phyloP scores from a whole-genome alignment of 1,140 invertebrate genomes.

The Plodia interpunctella region DNA sequence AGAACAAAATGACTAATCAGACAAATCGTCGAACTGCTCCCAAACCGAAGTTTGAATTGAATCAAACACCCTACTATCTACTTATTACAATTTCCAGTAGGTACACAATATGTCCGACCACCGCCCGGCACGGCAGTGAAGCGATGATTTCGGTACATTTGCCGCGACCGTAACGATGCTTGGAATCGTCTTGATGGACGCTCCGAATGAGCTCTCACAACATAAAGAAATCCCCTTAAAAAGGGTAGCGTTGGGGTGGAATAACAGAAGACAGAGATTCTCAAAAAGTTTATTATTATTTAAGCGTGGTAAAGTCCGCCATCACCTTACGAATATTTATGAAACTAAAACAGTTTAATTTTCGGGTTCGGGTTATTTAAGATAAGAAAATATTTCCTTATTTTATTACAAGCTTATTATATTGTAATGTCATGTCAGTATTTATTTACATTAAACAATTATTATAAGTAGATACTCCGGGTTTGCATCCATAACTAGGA shows the following conservation, averaged over 20 bases:
- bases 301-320: too few relatives aligned
- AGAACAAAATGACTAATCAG: not conserved
- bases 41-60: constrained; percentile 40
- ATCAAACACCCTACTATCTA: constrained; percentile 34
- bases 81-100: constrained; percentile 44
- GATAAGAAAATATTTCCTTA: too few relatives aligned
- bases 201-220: constrained; percentile 76
- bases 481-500: too few relatives aligned
- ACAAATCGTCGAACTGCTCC: not conserved
- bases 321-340: too few relatives aligned
- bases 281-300: constrained; percentile 28
- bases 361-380: too few relatives aligned
- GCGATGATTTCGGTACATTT: constrained; percentile 77
- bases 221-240: constrained; percentile 77
- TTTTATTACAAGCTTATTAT: too few relatives aligned
- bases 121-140: constrained; percentile 55
- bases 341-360: too few relatives aligned
- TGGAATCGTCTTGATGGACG: constrained; percentile 75
- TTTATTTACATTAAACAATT: too few relatives aligned
- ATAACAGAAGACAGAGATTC: constrained; percentile 43
- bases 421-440: too few relatives aligned
- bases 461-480: too few relatives aligned
- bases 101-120: constrained; percentile 67
- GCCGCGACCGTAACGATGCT: constrained; percentile 68
- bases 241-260: constrained; percentile 71